Percentiles rank a stretch among this genome's conserved stretches.
phyloP scores from a whole-genome alignment of 2,797 vertebrate genomes.

The Helarctos malayanus region DNA sequence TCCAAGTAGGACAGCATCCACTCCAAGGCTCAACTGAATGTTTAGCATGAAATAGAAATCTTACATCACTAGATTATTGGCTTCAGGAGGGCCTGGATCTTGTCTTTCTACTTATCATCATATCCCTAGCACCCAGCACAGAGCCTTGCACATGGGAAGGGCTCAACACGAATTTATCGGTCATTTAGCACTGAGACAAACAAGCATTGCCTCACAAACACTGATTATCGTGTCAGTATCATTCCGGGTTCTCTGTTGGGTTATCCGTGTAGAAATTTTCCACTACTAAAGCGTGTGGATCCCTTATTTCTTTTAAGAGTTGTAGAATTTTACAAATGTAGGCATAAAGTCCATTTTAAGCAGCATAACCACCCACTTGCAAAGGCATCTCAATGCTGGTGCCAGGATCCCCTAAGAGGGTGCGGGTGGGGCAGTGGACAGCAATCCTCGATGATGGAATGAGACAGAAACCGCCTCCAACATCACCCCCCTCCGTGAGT shows the following conservation, averaged over 20 bases:
- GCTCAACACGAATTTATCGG: not conserved
- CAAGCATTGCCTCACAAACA: not conserved
- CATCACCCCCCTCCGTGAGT: not conserved
- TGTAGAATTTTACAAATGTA: not conserved
- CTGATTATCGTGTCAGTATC: not conserved
- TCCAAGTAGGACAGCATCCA: not conserved
- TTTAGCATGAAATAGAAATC: not conserved
- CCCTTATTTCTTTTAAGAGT: not conserved
- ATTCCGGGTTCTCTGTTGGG: not conserved
- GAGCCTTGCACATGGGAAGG: not conserved
- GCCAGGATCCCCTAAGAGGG: not conserved
- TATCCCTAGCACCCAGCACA: not conserved
- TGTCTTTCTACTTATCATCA: not conserved
- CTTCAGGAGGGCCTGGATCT: not conserved
- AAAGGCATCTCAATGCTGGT: not conserved
- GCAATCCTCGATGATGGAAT: conserved; percentile 20
- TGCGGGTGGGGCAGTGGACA: not conserved
- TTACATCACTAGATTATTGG: not conserved
- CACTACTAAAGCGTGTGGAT: not conserved
- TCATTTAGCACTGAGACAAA: not conserved
- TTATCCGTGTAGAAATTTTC: not conserved
- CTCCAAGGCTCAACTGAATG: too few species aligned
- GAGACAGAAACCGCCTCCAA: not conserved
- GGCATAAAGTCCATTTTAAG: not conserved
- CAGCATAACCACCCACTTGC: not conserved